Percentiles rank a stretch among this genome's conserved stretches.
phyloP scores from a whole-genome alignment of 2,888 invertebrate genomes.

The Cyclophora punctaria region DNA sequence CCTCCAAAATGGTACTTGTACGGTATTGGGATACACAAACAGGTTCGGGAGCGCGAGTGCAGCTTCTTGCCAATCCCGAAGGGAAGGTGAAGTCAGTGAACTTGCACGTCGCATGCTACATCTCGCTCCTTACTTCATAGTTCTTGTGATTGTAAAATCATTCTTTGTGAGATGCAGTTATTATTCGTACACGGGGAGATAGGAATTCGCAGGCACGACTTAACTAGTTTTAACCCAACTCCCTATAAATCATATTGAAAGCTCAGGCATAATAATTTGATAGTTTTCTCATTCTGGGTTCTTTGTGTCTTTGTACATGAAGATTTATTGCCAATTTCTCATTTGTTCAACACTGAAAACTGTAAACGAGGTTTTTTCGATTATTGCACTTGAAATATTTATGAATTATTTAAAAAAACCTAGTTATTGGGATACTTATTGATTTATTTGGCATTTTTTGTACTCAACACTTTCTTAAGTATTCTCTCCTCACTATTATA shows the following conservation, averaged over 20 bases:
- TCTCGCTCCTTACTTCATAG: constrained; percentile 62
- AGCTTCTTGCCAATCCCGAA: constrained; percentile 64
- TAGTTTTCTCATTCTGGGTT: too few relatives aligned
- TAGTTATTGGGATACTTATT: too few relatives aligned
- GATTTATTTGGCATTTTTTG: too few relatives aligned
- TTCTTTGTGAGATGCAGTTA: constrained; percentile 42
- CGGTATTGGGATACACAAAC: constrained; percentile 64
- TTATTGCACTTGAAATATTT: too few relatives aligned
- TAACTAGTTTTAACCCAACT: constrained; percentile 17
- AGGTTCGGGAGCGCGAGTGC: constrained; percentile 63
- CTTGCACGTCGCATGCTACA: constrained; percentile 62
- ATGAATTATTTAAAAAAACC: too few relatives aligned
- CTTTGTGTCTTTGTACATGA: too few relatives aligned
- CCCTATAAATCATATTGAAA: constrained; percentile 6
- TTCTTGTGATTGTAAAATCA: constrained; percentile 65
- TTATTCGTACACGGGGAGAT: constrained; percentile 27
- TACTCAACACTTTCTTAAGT: too few relatives aligned
- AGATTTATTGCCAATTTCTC: too few relatives aligned
- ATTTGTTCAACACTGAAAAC: too few relatives aligned
- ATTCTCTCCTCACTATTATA: too few relatives aligned
- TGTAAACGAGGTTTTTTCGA: too few relatives aligned
- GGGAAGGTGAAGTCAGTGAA: constrained; percentile 69
- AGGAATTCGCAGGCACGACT: constrained; percentile 24
- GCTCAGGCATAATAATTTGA: too few relatives aligned
- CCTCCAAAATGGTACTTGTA: constrained; percentile 33